phyloP scores from a whole-genome alignment of 2,888 invertebrate genomes.

The Dermolepida albohirtum region DNA sequence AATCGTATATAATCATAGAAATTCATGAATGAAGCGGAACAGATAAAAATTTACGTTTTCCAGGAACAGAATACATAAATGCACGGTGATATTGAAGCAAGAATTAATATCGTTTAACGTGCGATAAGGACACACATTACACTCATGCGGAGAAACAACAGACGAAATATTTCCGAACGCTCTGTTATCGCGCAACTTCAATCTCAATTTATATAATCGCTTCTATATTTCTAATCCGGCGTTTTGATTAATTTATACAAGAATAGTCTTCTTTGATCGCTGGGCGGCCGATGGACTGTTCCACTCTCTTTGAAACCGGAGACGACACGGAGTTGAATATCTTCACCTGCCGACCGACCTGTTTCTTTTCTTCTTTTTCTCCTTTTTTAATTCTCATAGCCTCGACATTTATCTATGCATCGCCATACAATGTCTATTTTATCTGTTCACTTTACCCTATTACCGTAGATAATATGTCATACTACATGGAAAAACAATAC shows the following conservation, averaged over 20 bases:
- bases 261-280: conserved; percentile 58
- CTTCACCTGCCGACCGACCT: conserved; percentile 35
- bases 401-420: conserved; percentile 30
- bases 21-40: conserved; percentile 5
- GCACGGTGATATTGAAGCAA: conserved; percentile 7
- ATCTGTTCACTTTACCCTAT: conserved; percentile 34
- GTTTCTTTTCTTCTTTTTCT: conserved; percentile 15
- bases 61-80: neutral
- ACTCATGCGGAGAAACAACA: conserved; percentile 24
- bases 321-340: conserved; percentile 14
- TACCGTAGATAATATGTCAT: conserved; percentile 25
- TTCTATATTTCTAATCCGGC: conserved; percentile 61
- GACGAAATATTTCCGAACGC: conserved; percentile 32
- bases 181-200: conserved; percentile 57
- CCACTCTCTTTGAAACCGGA: conserved; percentile 30
- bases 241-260: conserved; percentile 60
- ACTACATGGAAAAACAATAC: conserved; percentile 34
- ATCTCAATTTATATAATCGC: conserved; percentile 64
- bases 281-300: conserved; percentile 24
- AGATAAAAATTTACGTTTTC: conserved; percentile 18
- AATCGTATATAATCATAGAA: neutral
- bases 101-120: conserved; percentile 34
- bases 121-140: conserved; percentile 31
- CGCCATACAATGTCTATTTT: conserved; percentile 36
- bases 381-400: conserved; percentile 1